Conservation (phyloP, 2,113 vertebrate species). For the Macquaria ambigua region DNA sequence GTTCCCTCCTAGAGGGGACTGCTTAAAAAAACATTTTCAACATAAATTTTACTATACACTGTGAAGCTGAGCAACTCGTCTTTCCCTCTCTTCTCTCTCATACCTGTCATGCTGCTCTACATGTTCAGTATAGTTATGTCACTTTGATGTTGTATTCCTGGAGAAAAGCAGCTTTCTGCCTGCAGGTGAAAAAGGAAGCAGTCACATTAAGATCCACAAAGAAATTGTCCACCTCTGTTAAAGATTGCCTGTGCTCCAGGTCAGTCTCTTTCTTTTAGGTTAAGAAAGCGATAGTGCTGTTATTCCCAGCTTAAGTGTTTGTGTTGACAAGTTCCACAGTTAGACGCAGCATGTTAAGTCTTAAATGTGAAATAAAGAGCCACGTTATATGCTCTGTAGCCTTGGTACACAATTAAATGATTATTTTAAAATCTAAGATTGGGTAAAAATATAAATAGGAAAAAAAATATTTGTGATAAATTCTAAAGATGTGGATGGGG, state of each 20-base stretch:
- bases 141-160: background rate
- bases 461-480: background rate
- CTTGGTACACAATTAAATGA: background rate
- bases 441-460: background rate
- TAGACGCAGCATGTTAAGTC: background rate
- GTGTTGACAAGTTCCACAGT: too few species aligned
- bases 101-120: background rate
- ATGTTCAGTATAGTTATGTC: background rate
- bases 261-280: too few species aligned
- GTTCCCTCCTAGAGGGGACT: background rate
- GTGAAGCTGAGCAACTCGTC: background rate
- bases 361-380: background rate
- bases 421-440: background rate
- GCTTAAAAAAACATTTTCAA: background rate
- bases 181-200: background rate
- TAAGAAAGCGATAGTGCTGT: too few species aligned
- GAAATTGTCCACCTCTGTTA: background rate
- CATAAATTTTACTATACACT: background rate
- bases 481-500: too few species aligned
- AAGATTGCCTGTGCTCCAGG: background rate
- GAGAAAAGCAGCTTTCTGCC: background rate
- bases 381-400: background rate
- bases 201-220: background rate
- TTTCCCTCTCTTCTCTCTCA: background rate
- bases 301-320: too few species aligned